These are phyloP conservation scores for Papilio protenor DNA, from an alignment of 2,888 invertebrate species.

Conservation along the genomic window DNA sequence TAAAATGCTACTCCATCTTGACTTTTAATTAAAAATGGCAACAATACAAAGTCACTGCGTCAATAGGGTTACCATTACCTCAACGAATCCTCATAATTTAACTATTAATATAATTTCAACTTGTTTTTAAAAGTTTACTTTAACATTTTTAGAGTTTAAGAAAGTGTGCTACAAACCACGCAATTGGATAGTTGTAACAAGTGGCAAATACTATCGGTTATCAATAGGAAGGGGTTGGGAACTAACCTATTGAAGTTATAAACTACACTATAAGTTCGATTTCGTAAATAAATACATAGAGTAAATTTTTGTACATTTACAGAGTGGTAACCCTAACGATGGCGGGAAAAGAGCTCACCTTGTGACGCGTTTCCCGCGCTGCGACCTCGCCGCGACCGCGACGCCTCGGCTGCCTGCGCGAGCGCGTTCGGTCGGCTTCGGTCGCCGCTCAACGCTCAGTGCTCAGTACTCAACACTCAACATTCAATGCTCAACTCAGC, in stretches of 20 bases:
- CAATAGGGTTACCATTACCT: constrained; percentile 39
- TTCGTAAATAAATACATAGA: not conserved
- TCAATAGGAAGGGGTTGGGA: too few relatives aligned
- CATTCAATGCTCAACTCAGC: not conserved
- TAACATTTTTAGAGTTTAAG: too few relatives aligned
- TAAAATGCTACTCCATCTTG: constrained; percentile 28
- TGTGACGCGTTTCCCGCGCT: constrained; percentile 78
- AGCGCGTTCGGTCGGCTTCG: constrained; percentile 2
- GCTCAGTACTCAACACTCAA: not conserved
- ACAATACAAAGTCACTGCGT: constrained; percentile 63
- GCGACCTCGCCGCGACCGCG: constrained; percentile 81
- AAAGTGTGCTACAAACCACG: not conserved
- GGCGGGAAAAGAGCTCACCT: constrained; percentile 81
- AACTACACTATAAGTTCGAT: not conserved
- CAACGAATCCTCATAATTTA: not conserved
- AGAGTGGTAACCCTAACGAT: constrained; percentile 52
- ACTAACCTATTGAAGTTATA: not conserved
- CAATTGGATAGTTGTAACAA: not conserved
- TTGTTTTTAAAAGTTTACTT: not conserved
- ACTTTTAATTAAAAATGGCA: constrained; percentile 57
- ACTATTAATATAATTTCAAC: not conserved
- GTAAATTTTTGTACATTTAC: not conserved
- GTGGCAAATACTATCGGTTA: too few relatives aligned
- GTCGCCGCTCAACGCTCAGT: not conserved
- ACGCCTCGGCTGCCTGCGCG: constrained; percentile 59